Base-by-base conservation (phyloP, 2,113 vertebrate species). In the Rhegmatorhina hoffmannsi region DNA sequence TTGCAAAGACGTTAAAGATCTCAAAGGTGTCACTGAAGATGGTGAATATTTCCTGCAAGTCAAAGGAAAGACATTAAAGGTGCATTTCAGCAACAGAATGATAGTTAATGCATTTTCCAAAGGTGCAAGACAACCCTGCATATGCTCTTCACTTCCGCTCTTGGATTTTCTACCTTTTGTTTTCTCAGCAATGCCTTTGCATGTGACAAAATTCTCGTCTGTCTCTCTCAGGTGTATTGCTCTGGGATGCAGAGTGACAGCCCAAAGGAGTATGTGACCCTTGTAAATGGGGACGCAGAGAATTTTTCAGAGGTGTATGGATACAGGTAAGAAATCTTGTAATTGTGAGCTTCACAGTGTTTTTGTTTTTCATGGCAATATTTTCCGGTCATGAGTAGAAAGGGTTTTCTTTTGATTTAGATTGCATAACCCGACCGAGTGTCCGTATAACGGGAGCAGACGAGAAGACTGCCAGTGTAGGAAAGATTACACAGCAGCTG, bases 281-380 rank as follows among this genome's bases (percentile, higher is more conserved):
- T 99, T 94, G 96, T 97, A 21, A 98, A 97, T 0, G 98, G 98
- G 3, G 99, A 99, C 87, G 98, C 96, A 26, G 99, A 99, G 97
- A 99, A 99, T 95, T 99, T 99, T 93, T 99, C 99, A 4, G 99
- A 99, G 97, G 99, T 99, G 52, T 99, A 99, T 79, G 99, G 98
- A 91, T 99, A 99, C 98, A 99, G 99, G 99, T 99, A 98, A 97
- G 92, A 76, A 84, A 81, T 64, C 86, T 46, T 33, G 44, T 73
- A 19, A 31, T 38, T 40, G 12, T 49, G 52, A 38, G 28, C 58
- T 43, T 75, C 7, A 3, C 6, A 2, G 36, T 52, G 9, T 43
- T 88, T 89, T 67, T 76, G 20, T 56, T 78, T 72, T 46, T 56
- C 63, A 7, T 40, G 53, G 69, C 86, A 84, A 50, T 59, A 46